Percentiles rank a stretch among this genome's conserved stretches.
These are phyloP conservation scores for Gadus macrocephalus DNA, from an alignment of 2,113 vertebrate genomes.

Conservation along the genomic window DNA sequence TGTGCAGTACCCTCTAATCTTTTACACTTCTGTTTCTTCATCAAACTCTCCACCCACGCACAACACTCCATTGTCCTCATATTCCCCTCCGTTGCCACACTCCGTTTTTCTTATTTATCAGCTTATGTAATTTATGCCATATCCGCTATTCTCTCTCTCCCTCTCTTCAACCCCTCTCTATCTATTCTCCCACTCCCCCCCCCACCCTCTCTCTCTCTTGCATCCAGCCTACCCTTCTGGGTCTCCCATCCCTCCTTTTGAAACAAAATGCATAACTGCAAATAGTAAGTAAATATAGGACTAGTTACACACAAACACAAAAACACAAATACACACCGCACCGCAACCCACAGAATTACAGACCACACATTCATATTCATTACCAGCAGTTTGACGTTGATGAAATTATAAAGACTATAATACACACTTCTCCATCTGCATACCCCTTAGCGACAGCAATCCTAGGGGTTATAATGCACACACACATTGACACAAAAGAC, in stretches of 20 bases:
- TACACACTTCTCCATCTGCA: constrained; percentile 44
- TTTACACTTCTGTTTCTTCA: constrained; percentile 28
- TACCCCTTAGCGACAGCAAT: constrained; percentile 46
- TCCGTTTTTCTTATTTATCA: constrained; percentile 26
- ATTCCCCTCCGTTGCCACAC: too few species aligned
- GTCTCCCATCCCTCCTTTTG: constrained; percentile 33
- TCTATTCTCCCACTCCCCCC: constrained; percentile 8
- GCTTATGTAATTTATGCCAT: neutral
- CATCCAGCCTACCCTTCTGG: constrained; percentile 12
- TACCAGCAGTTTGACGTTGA: constrained; percentile 47
- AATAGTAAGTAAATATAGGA: constrained; percentile 17
- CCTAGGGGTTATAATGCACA: constrained; percentile 2
- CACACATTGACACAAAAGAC: neutral
- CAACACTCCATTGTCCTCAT: neutral
- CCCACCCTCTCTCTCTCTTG: neutral
- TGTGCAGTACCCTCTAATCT: neutral
- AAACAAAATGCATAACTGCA: constrained; percentile 22
- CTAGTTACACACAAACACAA: constrained; percentile 2
- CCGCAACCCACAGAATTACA: constrained; percentile 2
- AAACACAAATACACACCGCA: neutral
- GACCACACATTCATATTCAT: constrained; percentile 14
- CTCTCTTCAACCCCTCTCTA: constrained; percentile 4
- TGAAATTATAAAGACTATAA: constrained; percentile 57
- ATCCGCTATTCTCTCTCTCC: constrained; percentile 1
- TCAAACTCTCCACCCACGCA: constrained; percentile 29